phyloP scores from a whole-genome alignment of 2,888 invertebrate species.

The Morinoia aosen region DNA sequence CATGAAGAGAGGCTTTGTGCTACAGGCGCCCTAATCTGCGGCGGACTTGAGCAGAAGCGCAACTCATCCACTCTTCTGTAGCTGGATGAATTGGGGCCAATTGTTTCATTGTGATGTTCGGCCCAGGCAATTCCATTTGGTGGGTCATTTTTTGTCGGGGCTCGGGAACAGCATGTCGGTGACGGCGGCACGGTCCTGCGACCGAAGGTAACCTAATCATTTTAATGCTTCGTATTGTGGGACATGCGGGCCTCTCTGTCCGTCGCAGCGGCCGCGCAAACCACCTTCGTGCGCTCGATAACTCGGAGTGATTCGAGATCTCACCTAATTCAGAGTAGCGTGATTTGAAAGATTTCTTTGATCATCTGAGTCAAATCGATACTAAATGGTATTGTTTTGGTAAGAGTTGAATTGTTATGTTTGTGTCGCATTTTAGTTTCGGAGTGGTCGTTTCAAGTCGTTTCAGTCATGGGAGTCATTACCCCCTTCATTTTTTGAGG shows the following conservation, averaged over 20 bases:
- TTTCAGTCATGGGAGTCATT: no score
- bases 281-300: not conserved
- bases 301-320: not conserved
- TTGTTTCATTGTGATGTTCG: slow-evolving; percentile 30
- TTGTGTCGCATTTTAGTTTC: not conserved
- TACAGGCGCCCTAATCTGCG: not conserved
- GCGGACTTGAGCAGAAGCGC: not conserved
- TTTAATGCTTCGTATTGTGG: slow-evolving; percentile 6
- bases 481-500: no score
- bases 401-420: not conserved
- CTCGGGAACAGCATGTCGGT: not conserved
- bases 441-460: not conserved
- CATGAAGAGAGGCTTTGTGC: not conserved
- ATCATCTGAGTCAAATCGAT: not conserved
- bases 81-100: slow-evolving; percentile 5
- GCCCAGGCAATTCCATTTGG: slow-evolving; percentile 36
- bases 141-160: slow-evolving; percentile 14
- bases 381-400: not conserved
- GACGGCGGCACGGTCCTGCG: not conserved
- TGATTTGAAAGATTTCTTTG: not conserved
- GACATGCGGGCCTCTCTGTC: not conserved
- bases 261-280: not conserved
- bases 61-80: not conserved
- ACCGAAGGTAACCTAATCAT: slow-evolving; percentile 47
- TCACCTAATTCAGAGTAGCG: not conserved